Conservation (phyloP, 2,888 invertebrate genomes). For the Ectemnius continuus region DNA sequence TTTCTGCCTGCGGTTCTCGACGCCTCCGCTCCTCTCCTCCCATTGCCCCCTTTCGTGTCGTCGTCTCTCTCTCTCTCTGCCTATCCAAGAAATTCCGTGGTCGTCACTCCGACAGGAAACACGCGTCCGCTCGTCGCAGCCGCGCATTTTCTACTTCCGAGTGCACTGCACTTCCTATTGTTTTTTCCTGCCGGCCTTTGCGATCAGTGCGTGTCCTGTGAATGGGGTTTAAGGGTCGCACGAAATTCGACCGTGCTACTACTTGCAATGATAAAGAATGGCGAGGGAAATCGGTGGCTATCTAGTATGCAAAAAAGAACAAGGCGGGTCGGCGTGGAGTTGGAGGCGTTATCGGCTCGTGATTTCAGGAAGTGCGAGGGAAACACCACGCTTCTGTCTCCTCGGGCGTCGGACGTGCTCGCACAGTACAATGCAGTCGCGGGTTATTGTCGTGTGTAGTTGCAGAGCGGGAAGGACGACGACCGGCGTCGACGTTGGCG, state of each 20-base stretch:
- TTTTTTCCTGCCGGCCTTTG: not conserved
- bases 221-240: too few relatives aligned
- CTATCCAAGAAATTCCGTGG: not conserved
- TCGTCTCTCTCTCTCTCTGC: too few relatives aligned
- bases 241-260: too few relatives aligned
- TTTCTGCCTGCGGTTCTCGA: too few relatives aligned
- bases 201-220: not conserved
- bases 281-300: too few relatives aligned
- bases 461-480: slow-evolving; percentile 39
- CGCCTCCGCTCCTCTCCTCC: too few relatives aligned
- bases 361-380: too few relatives aligned
- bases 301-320: too few relatives aligned
- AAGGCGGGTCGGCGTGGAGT: too few relatives aligned
- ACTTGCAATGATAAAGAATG: too few relatives aligned
- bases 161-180: slow-evolving; percentile 11
- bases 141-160: slow-evolving; percentile 37
- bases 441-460: slow-evolving; percentile 25
- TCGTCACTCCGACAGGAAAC: slow-evolving; percentile 50
- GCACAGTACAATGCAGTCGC: slow-evolving; percentile 28
- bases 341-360: not conserved
- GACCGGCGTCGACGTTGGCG: slow-evolving; percentile 65
- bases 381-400: slow-evolving; percentile 24
- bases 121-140: slow-evolving; percentile 42
- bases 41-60: too few relatives aligned
- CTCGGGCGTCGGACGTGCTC: slow-evolving; percentile 28